These are phyloP conservation scores for Kryptopterus vitreolus DNA, from an alignment of 2,797 vertebrate species.

Conservation along the genomic window DNA sequence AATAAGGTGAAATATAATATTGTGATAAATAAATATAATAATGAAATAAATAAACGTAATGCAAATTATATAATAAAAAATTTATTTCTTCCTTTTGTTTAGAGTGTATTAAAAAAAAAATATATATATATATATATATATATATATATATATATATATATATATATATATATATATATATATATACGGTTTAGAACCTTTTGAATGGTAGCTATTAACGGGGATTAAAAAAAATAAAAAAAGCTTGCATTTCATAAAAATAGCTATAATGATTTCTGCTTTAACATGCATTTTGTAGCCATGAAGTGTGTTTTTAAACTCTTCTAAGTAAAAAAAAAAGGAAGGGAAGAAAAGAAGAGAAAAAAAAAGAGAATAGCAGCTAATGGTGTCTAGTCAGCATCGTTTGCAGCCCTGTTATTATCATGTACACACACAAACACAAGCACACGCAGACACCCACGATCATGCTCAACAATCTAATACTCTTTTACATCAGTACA, in stretches of 20 bases:
- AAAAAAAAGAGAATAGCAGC: neutral
- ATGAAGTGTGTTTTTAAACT: constrained; percentile 4
- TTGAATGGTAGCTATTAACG: neutral
- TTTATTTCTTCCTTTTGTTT: too few relatives aligned
- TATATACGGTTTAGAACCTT: neutral
- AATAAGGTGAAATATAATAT: too few relatives aligned
- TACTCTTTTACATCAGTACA: too few relatives aligned
- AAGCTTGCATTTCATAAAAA: neutral
- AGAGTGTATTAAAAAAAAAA: too few relatives aligned
- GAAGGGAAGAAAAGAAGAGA: neutral
- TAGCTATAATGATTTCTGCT: neutral
- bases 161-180: neutral
- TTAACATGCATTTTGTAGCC: constrained; percentile 10
- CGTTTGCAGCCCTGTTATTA: constrained; percentile 8
- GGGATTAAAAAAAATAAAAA: too few relatives aligned
- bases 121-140: neutral
- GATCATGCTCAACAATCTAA: neutral
- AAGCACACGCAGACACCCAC: neutral
- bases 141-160: neutral
- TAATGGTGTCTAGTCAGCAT: constrained; percentile 10
- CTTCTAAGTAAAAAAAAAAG: neutral
- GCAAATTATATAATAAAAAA: too few relatives aligned
- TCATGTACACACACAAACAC: neutral
- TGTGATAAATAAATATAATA: too few relatives aligned
- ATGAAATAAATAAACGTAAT: too few relatives aligned